phyloP scores from a whole-genome alignment of 1,140 invertebrate genomes.

The Antheraea mylitta region DNA sequence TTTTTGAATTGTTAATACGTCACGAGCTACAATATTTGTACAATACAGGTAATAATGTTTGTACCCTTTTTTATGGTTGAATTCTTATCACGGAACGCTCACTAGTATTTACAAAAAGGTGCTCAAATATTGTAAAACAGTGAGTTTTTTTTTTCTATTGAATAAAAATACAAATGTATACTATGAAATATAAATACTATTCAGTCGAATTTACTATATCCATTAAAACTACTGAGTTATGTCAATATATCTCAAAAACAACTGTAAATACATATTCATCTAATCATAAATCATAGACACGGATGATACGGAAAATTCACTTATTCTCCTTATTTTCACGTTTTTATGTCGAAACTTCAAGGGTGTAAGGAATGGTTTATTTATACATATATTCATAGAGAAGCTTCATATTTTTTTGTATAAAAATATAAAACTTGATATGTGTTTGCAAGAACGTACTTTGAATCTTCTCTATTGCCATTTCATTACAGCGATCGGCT shows the following conservation, averaged over 20 bases:
- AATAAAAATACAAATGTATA: too few relatives aligned
- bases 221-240: not conserved
- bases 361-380: slow-evolving; percentile 50
- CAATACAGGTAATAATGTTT: too few relatives aligned
- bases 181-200: not conserved
- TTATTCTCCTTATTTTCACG: slow-evolving; percentile 43
- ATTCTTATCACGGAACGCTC: too few relatives aligned
- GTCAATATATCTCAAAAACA: slow-evolving; percentile 16
- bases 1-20: too few relatives aligned
- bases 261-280: slow-evolving; percentile 28
- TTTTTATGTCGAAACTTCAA: slow-evolving; percentile 49
- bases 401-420: slow-evolving; percentile 29
- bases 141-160: too few relatives aligned
- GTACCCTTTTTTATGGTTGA: too few relatives aligned
- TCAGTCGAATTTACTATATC: not conserved
- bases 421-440: slow-evolving; percentile 30
- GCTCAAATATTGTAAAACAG: too few relatives aligned
- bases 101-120: too few relatives aligned
- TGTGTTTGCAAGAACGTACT: not conserved
- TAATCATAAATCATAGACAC: slow-evolving; percentile 51
- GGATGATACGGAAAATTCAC: slow-evolving; percentile 40
- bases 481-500: not conserved
- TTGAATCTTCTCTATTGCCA: not conserved
- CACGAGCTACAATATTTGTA: too few relatives aligned
- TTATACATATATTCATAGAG: slow-evolving; percentile 44